phyloP scores from a whole-genome alignment of 2,113 vertebrate species.

The Meles meles region DNA sequence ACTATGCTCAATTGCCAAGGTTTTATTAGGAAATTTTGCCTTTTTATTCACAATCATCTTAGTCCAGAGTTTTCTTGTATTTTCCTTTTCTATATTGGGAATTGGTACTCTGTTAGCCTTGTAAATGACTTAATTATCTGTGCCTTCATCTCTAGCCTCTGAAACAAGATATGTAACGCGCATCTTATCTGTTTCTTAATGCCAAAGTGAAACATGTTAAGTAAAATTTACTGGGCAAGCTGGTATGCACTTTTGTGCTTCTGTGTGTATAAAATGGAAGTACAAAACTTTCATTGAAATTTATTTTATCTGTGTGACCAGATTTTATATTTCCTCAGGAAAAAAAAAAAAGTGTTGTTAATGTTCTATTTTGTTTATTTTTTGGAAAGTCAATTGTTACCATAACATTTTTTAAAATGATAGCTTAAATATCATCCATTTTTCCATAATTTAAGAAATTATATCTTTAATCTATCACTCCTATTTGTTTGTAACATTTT shows the following conservation, averaged over 20 bases:
- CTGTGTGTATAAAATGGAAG: not conserved
- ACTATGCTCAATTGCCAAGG: not conserved
- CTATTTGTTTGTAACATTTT: not conserved
- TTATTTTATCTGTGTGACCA: not conserved
- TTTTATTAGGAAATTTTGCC: not conserved
- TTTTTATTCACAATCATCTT: not conserved
- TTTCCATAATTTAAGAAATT: not conserved
- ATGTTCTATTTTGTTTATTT: not conserved
- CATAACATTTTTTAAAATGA: not conserved
- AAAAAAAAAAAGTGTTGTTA: not conserved
- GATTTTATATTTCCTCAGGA: not conserved
- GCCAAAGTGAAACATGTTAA: not conserved
- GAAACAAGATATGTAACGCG: not conserved
- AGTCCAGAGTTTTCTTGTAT: not conserved
- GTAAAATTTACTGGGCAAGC: not conserved
- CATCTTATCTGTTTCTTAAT: not conserved
- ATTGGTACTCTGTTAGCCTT: not conserved
- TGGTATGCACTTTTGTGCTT: not conserved
- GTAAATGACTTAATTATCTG: not conserved
- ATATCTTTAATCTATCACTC: not conserved
- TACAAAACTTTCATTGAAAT: not conserved
- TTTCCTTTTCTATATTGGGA: not conserved
- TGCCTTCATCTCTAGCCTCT: not conserved
- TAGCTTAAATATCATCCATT: not conserved
- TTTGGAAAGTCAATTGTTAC: not conserved